Evolutionary conservation across 2,797 vertebrate species (phyloP).

Genomic region (Sebastiscus albofasciatus): DNA sequence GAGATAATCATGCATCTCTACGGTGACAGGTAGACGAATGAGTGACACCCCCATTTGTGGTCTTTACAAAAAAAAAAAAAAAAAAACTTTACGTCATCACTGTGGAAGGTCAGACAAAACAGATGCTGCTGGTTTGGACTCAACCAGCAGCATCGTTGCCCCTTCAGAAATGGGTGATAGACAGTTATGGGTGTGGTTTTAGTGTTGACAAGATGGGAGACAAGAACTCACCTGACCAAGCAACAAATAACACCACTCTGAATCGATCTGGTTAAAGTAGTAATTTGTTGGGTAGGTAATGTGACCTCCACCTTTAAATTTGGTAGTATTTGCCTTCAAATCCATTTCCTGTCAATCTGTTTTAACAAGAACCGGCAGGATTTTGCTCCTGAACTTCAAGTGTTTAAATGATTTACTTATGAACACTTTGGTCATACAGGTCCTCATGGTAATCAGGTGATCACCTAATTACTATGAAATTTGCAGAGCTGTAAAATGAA

Average conservation of each 20-base stretch:
- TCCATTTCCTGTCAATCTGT: constrained; percentile 66
- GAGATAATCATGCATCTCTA: constrained; percentile 72
- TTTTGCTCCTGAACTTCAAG: constrained; percentile 3
- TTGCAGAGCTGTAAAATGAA: no score
- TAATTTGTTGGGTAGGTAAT: constrained; percentile 40
- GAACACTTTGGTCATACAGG: no score
- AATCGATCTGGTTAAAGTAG: constrained; percentile 27
- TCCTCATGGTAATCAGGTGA: no score
- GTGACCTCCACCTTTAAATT: constrained; percentile 47
- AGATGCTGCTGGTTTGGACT: constrained; percentile 67
- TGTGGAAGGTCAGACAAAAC: constrained; percentile 79
- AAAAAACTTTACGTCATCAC: constrained; percentile 73
- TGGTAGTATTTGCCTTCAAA: constrained; percentile 47
- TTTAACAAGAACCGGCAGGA: constrained; percentile 20
- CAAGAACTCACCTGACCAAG: constrained; percentile 63
- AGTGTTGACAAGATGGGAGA: constrained; percentile 61
- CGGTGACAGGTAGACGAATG: constrained; percentile 53
- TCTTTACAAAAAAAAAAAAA: background rate
- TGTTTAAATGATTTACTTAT: background rate
- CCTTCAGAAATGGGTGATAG: constrained; percentile 77
- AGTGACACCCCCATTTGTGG: constrained; percentile 66
- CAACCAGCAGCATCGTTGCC: constrained; percentile 72
- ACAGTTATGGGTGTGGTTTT: constrained; percentile 69
- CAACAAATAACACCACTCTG: constrained; percentile 49
- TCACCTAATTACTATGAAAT: no score